These are phyloP conservation scores for Falco naumanni DNA, from an alignment of 2,797 vertebrate genomes.

Conservation along the genomic window DNA sequence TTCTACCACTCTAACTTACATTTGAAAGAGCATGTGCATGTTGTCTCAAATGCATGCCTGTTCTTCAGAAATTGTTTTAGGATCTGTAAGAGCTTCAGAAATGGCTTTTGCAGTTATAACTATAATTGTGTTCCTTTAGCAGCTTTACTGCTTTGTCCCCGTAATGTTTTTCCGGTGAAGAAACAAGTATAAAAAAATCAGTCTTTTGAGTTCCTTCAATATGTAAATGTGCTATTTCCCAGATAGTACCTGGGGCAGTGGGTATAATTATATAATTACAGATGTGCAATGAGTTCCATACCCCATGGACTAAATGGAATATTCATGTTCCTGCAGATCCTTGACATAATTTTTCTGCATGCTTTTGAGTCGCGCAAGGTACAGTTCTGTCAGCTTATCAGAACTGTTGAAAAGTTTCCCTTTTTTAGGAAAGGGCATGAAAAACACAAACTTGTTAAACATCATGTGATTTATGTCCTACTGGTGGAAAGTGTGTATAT, in stretches of 20 bases:
- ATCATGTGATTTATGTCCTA: no score
- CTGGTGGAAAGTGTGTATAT: background rate
- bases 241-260: background rate
- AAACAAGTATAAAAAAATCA: background rate
- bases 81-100: background rate
- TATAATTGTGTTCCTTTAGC: background rate
- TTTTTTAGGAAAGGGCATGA: background rate
- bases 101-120: background rate
- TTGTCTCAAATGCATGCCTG: background rate
- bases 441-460: background rate
- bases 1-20: background rate
- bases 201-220: background rate
- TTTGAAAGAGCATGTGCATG: fast-evolving
- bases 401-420: background rate
- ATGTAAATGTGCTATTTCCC: fast-evolving
- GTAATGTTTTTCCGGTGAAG: background rate
- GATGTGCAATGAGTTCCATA: fast-evolving
- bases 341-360: fast-evolving
- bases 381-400: background rate
- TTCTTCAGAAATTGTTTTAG: background rate
- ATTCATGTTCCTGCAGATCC: background rate
- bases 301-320: background rate
- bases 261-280: background rate
- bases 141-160: background rate
- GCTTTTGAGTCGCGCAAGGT: background rate